Evolutionary conservation across 2,113 vertebrate species (phyloP), one percentile per base, ranked within the genome.

Genomic region (Dasyurus viverrinus): DNA sequence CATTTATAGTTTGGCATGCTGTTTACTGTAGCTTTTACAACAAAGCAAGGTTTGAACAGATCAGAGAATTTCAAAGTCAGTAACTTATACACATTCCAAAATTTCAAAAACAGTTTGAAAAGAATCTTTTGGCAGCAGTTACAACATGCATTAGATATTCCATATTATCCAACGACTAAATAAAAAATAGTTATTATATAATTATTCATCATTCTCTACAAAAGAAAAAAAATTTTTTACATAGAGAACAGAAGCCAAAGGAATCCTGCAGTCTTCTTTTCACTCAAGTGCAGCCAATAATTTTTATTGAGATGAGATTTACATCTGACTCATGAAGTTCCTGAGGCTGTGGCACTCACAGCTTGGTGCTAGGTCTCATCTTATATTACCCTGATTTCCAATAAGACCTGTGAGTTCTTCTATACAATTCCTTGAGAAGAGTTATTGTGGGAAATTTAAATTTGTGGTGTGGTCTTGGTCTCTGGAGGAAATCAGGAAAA

Each of bases 11-110:
- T 96, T 96, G 93, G 90, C 96, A 98, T 95, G 98, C 96, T 95
- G 94, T 93, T 97, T 93, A 96, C 92, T 98, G 96, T 26, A 98
- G 95, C 96, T 97, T 98, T 98, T 98, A 98, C 52, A 98, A 90
- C 91, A 98, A 97, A 50, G 25, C 48, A 93, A 98, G 26, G 92
- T 97, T 94, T 96, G 90, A 76, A 0, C 89, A 97, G 91, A 92
- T 96, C 76, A 89, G 68, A 95, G 68, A 97, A 93, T 94, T 95
- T 95, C 60, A 95, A 30, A 95, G 93, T 30, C 52, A 94, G 8
- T 93, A 95, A 25, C 94, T 50, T 95, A 93, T 53, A 97, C 52
- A 93, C 55, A 93, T 26, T 97, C 94, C 95, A 96, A 95, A 93
- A 93, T 89, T 97, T 94, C 92, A 95, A 96, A 52, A 94, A 89